phyloP scores from a whole-genome alignment of 2,113 vertebrate genomes.

The Epinephelus lanceolatus region DNA sequence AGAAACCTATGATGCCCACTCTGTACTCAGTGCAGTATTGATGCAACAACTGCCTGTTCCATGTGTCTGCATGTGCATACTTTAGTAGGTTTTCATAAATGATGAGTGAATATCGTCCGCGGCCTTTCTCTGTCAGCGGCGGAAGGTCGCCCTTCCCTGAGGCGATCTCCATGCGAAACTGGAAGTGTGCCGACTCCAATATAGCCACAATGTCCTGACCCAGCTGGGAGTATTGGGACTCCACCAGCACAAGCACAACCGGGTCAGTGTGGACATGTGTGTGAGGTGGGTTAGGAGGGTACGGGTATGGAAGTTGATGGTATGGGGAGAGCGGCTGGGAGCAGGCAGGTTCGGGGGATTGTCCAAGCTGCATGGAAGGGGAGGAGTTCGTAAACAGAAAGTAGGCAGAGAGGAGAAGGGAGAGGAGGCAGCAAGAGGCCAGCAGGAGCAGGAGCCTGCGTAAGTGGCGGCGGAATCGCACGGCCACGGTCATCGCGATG shows the following conservation, averaged over 20 bases:
- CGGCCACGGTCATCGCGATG: constrained; percentile 91
- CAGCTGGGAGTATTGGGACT: constrained; percentile 97
- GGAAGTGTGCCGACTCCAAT: constrained; percentile 94
- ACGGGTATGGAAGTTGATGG: constrained; percentile 84
- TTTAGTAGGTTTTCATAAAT: constrained; percentile 97
- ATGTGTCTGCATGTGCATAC: constrained; percentile 93
- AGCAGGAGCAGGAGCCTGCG: constrained; percentile 91
- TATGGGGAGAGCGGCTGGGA: constrained; percentile 88
- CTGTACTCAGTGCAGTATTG: constrained; percentile 97
- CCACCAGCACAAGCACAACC: constrained; percentile 92
- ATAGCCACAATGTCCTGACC: constrained; percentile 97
- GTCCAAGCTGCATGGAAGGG: constrained; percentile 91
- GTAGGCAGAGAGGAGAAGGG: constrained; percentile 94
- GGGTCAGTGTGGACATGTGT: constrained; percentile 90
- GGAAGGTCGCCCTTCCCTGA: constrained; percentile 96
- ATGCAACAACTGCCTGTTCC: constrained; percentile 96
- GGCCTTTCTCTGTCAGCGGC: constrained; percentile 91
- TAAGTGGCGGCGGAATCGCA: constrained; percentile 93
- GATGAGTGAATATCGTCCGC: constrained; percentile 91
- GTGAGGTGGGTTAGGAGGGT: constrained; percentile 89
- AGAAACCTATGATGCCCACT: constrained; percentile 96
- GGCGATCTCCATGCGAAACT: constrained; percentile 94
- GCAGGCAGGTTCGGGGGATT: constrained; percentile 86
- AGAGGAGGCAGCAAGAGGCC: constrained; percentile 92
- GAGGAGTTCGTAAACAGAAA: constrained; percentile 93